phyloP scores from a whole-genome alignment of 2,888 invertebrate genomes.

The Chydorus sphaericus region DNA sequence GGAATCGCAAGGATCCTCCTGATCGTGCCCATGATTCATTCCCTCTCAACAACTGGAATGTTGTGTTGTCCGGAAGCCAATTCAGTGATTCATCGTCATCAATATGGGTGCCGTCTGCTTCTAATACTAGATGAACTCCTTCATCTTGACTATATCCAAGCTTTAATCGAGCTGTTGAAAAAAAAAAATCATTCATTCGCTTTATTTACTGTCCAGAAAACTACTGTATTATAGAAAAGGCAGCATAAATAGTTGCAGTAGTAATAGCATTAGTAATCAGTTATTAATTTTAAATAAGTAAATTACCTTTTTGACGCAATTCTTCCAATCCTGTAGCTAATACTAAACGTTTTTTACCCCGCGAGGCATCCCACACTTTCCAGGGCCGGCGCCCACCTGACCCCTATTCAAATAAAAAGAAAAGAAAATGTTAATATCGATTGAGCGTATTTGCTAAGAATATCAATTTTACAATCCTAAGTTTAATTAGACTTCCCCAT shows the following conservation, averaged over 20 bases:
- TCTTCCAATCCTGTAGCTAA: conserved; percentile 85
- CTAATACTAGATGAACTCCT: conserved; percentile 58
- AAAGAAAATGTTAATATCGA: too few relatives aligned
- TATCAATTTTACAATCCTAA: too few relatives aligned
- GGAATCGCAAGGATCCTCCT: conserved; percentile 4
- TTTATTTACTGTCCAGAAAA: background rate
- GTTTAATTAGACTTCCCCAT: too few relatives aligned
- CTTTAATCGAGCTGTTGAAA: conserved; percentile 75
- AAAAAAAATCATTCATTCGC: conserved; percentile 11
- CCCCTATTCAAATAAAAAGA: conserved; percentile 44
- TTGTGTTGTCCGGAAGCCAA: conserved; percentile 79
- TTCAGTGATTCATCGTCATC: conserved; percentile 94
- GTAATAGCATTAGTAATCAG: background rate
- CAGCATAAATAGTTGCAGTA: background rate
- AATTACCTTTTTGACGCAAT: conserved; percentile 59
- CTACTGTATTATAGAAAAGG: background rate
- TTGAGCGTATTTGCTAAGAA: too few relatives aligned
- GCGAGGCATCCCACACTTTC: conserved; percentile 92
- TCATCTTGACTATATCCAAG: conserved; percentile 76
- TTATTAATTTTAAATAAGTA: background rate
- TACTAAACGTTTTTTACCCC: conserved; percentile 82
- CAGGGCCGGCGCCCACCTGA: conserved; percentile 91
- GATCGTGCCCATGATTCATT: conserved; percentile 62
- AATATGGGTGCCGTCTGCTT: conserved; percentile 91
- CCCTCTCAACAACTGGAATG: conserved; percentile 69